Evolutionary conservation across 2,797 vertebrate species (phyloP), one percentile per base, ranked within the genome.

Genomic region (Eulemur coronatus): DNA sequence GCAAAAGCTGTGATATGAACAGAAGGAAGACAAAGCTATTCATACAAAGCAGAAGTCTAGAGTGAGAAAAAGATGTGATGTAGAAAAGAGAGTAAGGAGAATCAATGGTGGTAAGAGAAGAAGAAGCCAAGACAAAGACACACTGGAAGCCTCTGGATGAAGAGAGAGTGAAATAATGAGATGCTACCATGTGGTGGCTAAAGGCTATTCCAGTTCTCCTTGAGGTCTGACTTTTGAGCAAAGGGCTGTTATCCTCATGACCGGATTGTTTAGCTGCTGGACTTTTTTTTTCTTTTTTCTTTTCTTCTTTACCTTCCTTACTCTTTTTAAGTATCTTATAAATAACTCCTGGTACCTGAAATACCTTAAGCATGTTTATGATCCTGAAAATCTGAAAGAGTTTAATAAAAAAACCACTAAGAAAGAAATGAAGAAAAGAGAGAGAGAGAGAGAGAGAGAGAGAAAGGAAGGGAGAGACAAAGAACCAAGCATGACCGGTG

Each of bases 261-360:
- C 20, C 61, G 57, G 20, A 4, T 91, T 69, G 38, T 48, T 84
- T 82, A 75, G 22, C 20, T 69, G 38, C 20, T 65, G 20, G 13
- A n/a, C 14, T 61, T 91, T 52, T 24, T 13, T 24, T 17, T 43
- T 5, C 33, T 69, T 73, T 50, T 84, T 41, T 41, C 28, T 30
- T 15, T 30, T 80, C 5, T 84, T 88, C 17, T 14, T 82, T 91
- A 48, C 22, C 14, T 80, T 89, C 48, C 30, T 78, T 76, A 80
- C 57, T 38, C 55, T 94, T 84, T 33, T 38, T 70, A 57, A 73
- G 13, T 70, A 55, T 70, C 59, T 94, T 93, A 89, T 4, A 93
- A 91, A 78, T 89, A 84, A 81, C 12, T 69, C 28, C 1, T 4
- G 7, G 75, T 80, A 72, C 17, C 43, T 82, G 30, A 73, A n/a